Conservation (phyloP, 2,113 vertebrate species). For the Dipodomys merriami region DNA sequence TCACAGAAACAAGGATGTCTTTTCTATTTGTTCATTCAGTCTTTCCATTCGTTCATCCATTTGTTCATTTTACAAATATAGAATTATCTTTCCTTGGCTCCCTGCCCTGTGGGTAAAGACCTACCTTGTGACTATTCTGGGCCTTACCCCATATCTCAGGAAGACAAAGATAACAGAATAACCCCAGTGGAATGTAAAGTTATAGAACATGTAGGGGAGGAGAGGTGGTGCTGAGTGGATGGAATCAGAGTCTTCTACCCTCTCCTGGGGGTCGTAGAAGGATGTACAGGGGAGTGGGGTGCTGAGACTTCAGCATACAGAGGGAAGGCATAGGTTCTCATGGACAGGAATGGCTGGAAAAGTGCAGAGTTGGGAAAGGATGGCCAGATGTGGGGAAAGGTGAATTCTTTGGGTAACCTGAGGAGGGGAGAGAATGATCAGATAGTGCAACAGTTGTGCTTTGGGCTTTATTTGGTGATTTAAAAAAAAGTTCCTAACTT, state of each 20-base stretch:
- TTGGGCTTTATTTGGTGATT: background rate
- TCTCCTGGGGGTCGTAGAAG: background rate
- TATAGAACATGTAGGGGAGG: background rate
- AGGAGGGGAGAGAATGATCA: background rate
- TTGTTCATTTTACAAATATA: no score
- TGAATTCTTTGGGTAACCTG: background rate
- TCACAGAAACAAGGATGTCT: background rate
- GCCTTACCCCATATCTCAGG: background rate
- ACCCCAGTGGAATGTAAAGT: background rate
- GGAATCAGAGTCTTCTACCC: background rate
- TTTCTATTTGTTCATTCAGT: background rate
- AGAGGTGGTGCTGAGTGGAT: background rate
- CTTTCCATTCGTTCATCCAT: background rate
- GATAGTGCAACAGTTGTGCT: background rate
- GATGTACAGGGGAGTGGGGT: no score
- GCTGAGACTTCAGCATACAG: no score
- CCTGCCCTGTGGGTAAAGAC: background rate
- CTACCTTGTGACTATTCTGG: background rate
- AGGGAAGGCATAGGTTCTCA: accelerated
- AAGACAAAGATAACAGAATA: background rate
- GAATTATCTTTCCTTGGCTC: background rate
- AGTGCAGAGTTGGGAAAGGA: background rate
- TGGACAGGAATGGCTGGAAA: background rate
- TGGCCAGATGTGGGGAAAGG: background rate
- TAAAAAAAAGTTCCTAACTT: background rate